phyloP scores from a whole-genome alignment of 2,888 invertebrate species.

The Villa cingulata region DNA sequence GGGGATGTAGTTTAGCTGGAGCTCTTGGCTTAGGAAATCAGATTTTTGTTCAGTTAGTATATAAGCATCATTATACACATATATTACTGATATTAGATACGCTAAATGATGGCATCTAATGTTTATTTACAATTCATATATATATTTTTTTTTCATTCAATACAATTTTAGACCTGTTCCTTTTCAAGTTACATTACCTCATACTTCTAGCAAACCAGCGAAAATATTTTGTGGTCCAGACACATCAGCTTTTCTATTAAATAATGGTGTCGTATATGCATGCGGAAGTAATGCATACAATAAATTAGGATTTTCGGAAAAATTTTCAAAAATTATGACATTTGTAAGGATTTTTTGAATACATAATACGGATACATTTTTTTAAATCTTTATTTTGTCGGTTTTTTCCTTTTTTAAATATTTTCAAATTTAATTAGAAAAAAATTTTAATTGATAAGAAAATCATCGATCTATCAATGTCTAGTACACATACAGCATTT shows the following conservation, averaged over 20 bases:
- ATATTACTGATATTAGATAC: not conserved
- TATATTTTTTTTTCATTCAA: constrained; percentile 24
- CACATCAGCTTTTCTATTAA: constrained; percentile 46
- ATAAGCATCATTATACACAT: not conserved
- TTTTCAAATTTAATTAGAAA: constrained; percentile 20
- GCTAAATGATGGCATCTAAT: no score
- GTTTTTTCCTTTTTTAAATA: not conserved
- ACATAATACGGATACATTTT: no score
- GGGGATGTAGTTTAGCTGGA: constrained; percentile 47
- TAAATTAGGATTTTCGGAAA: constrained; percentile 46
- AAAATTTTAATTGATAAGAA: constrained; percentile 41
- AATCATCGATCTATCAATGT: constrained; percentile 45
- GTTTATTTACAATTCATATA: not conserved
- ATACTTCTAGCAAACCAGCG: constrained; percentile 37
- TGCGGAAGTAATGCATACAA: constrained; percentile 50
- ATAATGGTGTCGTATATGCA: constrained; percentile 45
- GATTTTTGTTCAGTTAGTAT: constrained; percentile 24
- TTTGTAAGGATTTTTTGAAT: constrained; percentile 21
- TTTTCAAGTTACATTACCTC: constrained; percentile 25
- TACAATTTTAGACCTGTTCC: constrained; percentile 23
- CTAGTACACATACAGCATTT: constrained; percentile 46
- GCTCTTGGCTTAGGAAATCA: constrained; percentile 41
- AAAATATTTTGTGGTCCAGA: constrained; percentile 48
- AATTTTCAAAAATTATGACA: constrained; percentile 25
- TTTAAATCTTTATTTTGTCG: not conserved